Evolutionary conservation across 2,888 invertebrate species (phyloP).

Genomic region (Drosophila cognata): DNA sequence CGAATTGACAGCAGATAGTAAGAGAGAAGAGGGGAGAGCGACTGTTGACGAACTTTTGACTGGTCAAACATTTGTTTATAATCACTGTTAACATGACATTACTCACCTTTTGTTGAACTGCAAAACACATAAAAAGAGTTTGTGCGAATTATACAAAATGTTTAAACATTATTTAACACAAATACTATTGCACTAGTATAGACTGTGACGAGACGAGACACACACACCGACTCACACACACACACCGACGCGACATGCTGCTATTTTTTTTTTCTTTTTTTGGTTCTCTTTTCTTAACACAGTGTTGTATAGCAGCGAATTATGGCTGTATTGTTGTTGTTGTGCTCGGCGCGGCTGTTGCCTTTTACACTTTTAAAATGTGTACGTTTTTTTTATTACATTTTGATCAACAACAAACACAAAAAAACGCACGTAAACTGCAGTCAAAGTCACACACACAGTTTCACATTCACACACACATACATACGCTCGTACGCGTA

Average conservation of each 20-base stretch:
- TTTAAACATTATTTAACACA: constrained; percentile 77
- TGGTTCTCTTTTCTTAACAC: constrained; percentile 44
- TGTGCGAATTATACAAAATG: constrained; percentile 62
- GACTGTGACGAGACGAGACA: constrained; percentile 53
- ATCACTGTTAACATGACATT: constrained; percentile 38
- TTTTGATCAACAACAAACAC: constrained; percentile 50
- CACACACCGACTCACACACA: constrained; percentile 37
- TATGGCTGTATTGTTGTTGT: constrained; percentile 31
- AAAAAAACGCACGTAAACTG: constrained; percentile 64
- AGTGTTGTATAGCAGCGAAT: constrained; percentile 47
- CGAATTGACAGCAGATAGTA: background rate
- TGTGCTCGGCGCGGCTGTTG: constrained; percentile 34
- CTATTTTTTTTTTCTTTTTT: constrained; percentile 38
- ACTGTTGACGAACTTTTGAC: constrained; percentile 63
- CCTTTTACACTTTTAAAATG: constrained; percentile 44
- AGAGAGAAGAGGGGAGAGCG: constrained; percentile 1
- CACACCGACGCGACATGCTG: constrained; percentile 59
- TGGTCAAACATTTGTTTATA: constrained; percentile 55
- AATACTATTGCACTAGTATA: constrained; percentile 52
- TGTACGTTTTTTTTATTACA: constrained; percentile 47
- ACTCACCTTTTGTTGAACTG: constrained; percentile 67
- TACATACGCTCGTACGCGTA: constrained; percentile 4
- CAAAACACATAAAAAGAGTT: constrained; percentile 50
- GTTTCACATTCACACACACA: constrained; percentile 29
- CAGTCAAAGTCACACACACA: constrained; percentile 72